These are phyloP conservation scores for Brachionus asplanchnoidis DNA, from an alignment of 1,140 invertebrate genomes.

Conservation along the genomic window DNA sequence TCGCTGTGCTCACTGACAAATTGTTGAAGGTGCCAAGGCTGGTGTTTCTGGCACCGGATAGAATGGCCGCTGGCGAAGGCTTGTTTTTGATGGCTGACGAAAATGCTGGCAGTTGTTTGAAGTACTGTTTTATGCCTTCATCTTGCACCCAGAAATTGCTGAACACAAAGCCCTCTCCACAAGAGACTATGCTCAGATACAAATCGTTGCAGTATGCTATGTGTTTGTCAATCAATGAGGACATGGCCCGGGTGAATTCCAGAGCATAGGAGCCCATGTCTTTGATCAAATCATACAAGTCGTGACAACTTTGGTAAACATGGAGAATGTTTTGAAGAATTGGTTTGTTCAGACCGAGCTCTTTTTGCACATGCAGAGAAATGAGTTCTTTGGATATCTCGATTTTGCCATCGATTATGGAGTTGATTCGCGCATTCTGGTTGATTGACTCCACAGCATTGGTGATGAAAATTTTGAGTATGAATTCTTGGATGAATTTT, in stretches of 20 bases:
- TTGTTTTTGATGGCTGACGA: conserved; percentile 29
- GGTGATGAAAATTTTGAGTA: conserved; percentile 25
- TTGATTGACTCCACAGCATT: conserved; percentile 38
- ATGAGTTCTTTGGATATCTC: conserved; percentile 30
- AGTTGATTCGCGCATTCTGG: conserved; percentile 11
- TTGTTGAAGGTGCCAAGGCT: not conserved
- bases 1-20: not conserved
- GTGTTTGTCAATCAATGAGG: not conserved
- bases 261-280: conserved; percentile 7
- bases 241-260: conserved; percentile 31
- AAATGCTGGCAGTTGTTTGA: conserved; percentile 36
- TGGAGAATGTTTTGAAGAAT: conserved; percentile 6
- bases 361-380: not conserved
- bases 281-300: conserved; percentile 37
- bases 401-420: not conserved
- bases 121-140: conserved; percentile 23
- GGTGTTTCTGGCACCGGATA: not conserved
- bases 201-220: conserved; percentile 6
- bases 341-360: conserved; percentile 1
- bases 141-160: conserved; percentile 30
- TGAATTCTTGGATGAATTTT: conserved; percentile 28
- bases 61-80: not conserved
- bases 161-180: not conserved
- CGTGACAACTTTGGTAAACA: conserved; percentile 10
- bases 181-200: conserved; percentile 7